Evolutionary conservation across 1,140 invertebrate species (phyloP), one percentile per base, ranked within the genome.

Genomic region (Pseudomyrmex gracilis): DNA sequence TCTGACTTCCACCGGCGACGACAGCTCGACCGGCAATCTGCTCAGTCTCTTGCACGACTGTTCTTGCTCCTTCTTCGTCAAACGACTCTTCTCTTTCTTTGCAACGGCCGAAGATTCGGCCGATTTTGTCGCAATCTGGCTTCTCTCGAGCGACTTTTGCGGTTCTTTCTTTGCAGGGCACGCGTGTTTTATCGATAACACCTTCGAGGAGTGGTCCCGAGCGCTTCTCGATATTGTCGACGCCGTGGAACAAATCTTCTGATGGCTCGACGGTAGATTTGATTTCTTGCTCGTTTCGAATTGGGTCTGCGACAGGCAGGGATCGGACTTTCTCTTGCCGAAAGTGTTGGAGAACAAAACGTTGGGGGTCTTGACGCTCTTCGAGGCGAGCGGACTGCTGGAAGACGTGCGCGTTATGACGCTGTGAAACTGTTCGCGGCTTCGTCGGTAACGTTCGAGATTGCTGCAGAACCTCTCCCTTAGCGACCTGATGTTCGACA

Each of bases 401-500:
- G 78, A 86, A 0, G 84, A 68, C n/a, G 68, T 57, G 12, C 77
- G 77, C 10, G 43, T 17, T 9, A 76, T 86, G 58, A 68, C 74
- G 86, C 87, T 93, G 86, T 88, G 90, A 63, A 82, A 82, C 51
- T 90, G 94, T 91, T 92, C 94, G 90, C 90, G 94, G 91, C 78
- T 94, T 93, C 80, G 94, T 85, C 61, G 93, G 89, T 86, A 94
- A 63, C 95, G 95, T 74, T 94, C 93, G 12, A 96, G 90, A 87
- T 95, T 96, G 61, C 94, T 94, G 83, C 94, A 95, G 49, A 96
- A 94, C 93, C 95, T 95, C 55, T 96, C 95, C 86, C 94, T 94
- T 0, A 96, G 89, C 83, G 94, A 95, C 80, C 95, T 94, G 1
- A 96, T 94, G 80, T 95, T 96, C 0, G 95, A 93, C n/a, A 90